phyloP scores from a whole-genome alignment of 2,888 invertebrate genomes.

The Bellardia pandia region DNA sequence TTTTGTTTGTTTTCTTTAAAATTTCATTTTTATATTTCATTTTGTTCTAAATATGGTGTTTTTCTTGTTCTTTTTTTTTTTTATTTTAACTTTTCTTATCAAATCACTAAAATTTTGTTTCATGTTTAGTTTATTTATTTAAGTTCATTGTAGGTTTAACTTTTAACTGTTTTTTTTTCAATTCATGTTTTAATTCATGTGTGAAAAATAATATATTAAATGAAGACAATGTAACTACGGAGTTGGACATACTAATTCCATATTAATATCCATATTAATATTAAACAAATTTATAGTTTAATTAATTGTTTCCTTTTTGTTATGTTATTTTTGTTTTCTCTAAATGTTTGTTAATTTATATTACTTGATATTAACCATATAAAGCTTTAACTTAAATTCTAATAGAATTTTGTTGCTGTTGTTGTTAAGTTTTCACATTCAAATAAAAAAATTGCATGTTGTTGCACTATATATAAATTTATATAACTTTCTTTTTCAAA shows the following conservation, averaged over 20 bases:
- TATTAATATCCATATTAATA: too few species aligned
- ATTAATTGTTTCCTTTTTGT: conserved; percentile 37
- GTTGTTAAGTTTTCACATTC: conserved; percentile 1
- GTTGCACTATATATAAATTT: conserved; percentile 47
- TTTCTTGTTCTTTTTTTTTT: too few species aligned
- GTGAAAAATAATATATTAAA: conserved; percentile 84
- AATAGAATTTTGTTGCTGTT: not conserved
- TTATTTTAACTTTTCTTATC: too few species aligned
- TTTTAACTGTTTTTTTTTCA: too few species aligned
- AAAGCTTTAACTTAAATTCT: conserved; percentile 9
- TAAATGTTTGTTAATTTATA: conserved; percentile 4
- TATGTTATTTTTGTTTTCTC: not conserved
- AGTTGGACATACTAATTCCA: conserved; percentile 84
- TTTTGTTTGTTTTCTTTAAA: too few species aligned
- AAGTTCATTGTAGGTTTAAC: too few species aligned
- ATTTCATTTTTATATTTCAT: too few species aligned
- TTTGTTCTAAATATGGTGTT: too few species aligned
- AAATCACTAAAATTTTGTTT: too few species aligned
- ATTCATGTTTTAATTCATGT: too few species aligned
- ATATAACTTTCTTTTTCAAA: conserved; percentile 53
- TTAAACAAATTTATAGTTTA: conserved; percentile 70
- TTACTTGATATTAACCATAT: not conserved
- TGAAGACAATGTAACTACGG: conserved; percentile 84
- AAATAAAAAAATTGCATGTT: conserved; percentile 40
- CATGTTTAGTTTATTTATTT: too few species aligned